phyloP scores from a whole-genome alignment of 2,113 vertebrate species.

The Ailurus styani region DNA sequence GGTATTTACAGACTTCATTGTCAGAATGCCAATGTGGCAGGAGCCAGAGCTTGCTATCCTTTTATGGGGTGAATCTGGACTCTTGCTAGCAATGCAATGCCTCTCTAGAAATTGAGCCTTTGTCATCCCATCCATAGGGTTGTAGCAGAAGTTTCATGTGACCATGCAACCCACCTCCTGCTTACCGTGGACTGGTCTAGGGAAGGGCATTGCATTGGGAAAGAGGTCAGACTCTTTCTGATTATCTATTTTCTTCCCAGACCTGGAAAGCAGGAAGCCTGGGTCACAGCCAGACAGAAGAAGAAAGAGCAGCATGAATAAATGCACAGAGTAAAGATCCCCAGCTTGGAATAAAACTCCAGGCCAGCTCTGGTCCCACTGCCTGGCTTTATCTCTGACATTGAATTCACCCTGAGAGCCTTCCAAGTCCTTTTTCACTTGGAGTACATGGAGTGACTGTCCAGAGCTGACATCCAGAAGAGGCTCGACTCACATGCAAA shows the following conservation, averaged over 20 bases:
- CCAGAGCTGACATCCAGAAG: not conserved
- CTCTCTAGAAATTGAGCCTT: not conserved
- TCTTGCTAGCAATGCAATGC: not conserved
- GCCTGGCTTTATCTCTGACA: not conserved
- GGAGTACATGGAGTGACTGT: not conserved
- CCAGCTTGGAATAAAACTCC: no score
- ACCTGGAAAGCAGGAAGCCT: not conserved
- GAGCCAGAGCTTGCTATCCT: not conserved
- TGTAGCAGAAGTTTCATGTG: not conserved
- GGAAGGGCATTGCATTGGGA: not conserved
- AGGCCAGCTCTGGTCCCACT: not conserved
- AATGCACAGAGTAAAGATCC: no score
- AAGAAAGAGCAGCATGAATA: not conserved
- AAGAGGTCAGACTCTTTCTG: not conserved
- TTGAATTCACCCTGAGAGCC: not conserved
- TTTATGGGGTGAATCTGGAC: not conserved
- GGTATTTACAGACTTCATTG: not conserved
- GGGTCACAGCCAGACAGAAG: not conserved
- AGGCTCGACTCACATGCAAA: not conserved
- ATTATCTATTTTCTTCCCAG: not conserved
- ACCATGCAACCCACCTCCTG: no score
- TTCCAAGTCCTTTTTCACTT: not conserved
- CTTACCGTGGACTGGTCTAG: not conserved
- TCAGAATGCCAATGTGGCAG: not conserved
- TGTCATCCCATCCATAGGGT: not conserved